These are phyloP conservation scores for Cephalopterus ornatus DNA, from an alignment of 2,113 vertebrate genomes.

Conservation along the genomic window DNA sequence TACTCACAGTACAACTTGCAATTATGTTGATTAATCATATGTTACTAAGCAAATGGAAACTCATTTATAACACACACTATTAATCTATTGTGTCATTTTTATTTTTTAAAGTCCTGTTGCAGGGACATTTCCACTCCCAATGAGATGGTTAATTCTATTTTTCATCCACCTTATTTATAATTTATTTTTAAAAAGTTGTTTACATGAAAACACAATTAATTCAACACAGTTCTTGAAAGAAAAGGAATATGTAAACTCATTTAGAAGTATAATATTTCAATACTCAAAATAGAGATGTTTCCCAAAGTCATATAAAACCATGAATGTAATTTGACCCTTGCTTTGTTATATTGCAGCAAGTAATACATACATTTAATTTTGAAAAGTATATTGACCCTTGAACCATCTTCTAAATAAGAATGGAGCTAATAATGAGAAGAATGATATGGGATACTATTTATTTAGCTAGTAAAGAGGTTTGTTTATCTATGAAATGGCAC, in stretches of 20 bases:
- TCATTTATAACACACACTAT: constrained; percentile 37
- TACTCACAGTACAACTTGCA: constrained; percentile 49
- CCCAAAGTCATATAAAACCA: neutral
- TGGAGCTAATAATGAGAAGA: neutral
- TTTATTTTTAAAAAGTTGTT: constrained; percentile 36
- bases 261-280: neutral
- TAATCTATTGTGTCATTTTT: constrained; percentile 33
- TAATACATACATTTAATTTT: neutral
- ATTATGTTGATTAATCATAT: constrained; percentile 65
- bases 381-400: neutral
- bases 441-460: neutral
- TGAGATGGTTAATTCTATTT: neutral
- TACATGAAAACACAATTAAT: constrained; percentile 10
- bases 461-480: neutral
- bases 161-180: neutral
- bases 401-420: neutral
- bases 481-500: neutral
- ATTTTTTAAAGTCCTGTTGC: constrained; percentile 5
- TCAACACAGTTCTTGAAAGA: neutral
- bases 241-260: constrained; percentile 6
- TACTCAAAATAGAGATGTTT: neutral
- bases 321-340: neutral
- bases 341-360: neutral
- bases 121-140: constrained; percentile 8
- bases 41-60: constrained; percentile 55